These are phyloP conservation scores for Gopherus evgoodei DNA, from an alignment of 2,113 vertebrate genomes.

Conservation along the genomic window DNA sequence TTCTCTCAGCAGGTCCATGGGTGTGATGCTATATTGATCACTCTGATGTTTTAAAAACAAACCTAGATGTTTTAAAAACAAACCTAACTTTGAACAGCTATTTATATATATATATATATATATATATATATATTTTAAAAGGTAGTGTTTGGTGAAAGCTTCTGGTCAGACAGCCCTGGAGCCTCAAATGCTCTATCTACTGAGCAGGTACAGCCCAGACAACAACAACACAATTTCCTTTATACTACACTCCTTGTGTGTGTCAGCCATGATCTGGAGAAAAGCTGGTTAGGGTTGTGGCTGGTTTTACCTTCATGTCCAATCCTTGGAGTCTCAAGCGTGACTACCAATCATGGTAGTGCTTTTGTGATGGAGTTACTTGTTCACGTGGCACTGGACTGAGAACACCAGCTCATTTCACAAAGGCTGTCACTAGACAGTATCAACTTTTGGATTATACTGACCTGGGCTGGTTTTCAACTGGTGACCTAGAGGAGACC, in stretches of 20 bases:
- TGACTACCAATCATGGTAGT: not conserved
- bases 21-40: not conserved
- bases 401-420: not conserved
- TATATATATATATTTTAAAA: not conserved
- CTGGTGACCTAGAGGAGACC: not conserved
- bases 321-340: not conserved
- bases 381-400: not conserved
- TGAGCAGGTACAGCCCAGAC: not conserved
- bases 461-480: not conserved
- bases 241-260: not conserved
- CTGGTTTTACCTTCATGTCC: not conserved
- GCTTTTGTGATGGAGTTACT: not conserved
- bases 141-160: not conserved
- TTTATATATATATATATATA: too few relatives aligned
- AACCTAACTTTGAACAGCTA: not conserved
- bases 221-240: not conserved
- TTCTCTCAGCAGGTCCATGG: not conserved
- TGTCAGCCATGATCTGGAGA: not conserved
- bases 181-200: not conserved
- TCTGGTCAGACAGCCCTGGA: not conserved
- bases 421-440: not conserved
- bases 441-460: not conserved
- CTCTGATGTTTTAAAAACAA: not conserved
- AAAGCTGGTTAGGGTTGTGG: not conserved
- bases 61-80: not conserved